A percentile compares a stretch with the other conserved stretches of the same genome.
These are phyloP conservation scores for Formica aserva DNA, from an alignment of 2,888 invertebrate genomes.

Conservation along the genomic window DNA sequence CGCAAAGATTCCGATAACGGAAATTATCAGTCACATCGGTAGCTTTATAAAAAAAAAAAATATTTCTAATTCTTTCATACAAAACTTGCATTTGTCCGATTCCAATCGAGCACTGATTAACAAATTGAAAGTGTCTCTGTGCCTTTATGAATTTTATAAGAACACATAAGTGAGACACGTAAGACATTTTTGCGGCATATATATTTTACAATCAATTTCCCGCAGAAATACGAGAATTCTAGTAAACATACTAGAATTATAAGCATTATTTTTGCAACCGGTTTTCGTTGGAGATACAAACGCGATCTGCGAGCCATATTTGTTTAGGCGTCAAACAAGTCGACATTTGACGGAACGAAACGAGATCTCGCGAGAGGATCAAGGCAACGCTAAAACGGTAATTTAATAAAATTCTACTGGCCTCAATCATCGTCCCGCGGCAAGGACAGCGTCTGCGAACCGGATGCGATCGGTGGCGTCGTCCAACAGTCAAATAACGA, in stretches of 20 bases:
- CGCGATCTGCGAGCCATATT: not conserved
- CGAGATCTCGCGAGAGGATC: constrained; percentile 11
- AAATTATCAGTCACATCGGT: not conserved
- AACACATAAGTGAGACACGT: not conserved
- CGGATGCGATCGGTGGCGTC: constrained; percentile 80
- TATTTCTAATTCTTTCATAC: not conserved
- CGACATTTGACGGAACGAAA: constrained; percentile 9
- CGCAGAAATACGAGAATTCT: not conserved
- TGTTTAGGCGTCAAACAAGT: not conserved
- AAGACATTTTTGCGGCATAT: not conserved
- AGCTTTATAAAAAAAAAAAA: not conserved
- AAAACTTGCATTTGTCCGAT: not conserved
- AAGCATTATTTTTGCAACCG: not conserved
- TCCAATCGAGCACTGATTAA: constrained; percentile 19
- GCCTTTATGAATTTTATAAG: constrained; percentile 25
- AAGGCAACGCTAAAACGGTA: constrained; percentile 22
- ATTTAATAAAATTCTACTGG: constrained; percentile 15
- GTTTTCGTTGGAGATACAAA: not conserved
- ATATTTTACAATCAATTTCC: not conserved
- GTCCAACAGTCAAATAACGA: constrained; percentile 84
- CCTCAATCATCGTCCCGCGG: constrained; percentile 79
- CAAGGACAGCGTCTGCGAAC: constrained; percentile 80
- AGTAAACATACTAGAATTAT: not conserved
- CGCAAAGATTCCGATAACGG: constrained; percentile 1
- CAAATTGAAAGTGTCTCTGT: not conserved